phyloP scores from a whole-genome alignment of 2,888 invertebrate genomes.

The Drosophila fulvimacula region DNA sequence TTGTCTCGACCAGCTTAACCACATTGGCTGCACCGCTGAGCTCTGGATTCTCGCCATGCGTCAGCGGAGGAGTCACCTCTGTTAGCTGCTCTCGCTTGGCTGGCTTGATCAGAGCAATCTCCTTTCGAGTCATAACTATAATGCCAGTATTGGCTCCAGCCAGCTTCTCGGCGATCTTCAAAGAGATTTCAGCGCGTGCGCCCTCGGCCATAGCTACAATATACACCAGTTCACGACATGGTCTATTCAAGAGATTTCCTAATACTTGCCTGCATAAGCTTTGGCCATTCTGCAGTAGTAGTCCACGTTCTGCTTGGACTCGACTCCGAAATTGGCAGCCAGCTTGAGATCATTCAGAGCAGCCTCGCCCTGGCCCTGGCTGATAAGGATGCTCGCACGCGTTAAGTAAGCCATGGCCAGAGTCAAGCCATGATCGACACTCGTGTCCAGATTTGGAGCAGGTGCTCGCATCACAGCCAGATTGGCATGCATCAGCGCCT shows the following conservation, averaged over 20 bases:
- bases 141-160: slow-evolving; percentile 85
- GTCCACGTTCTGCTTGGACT: slow-evolving; percentile 87
- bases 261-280: slow-evolving; percentile 86
- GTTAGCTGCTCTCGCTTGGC: slow-evolving; percentile 31
- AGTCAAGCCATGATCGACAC: slow-evolving; percentile 87
- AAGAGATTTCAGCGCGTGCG: slow-evolving; percentile 88
- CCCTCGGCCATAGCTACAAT: slow-evolving; percentile 86
- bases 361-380: slow-evolving; percentile 86
- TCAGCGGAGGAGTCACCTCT: slow-evolving; percentile 77
- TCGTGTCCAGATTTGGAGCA: slow-evolving; percentile 85
- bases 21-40: slow-evolving; percentile 87
- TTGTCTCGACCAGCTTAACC: slow-evolving; percentile 86
- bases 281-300: slow-evolving; percentile 90
- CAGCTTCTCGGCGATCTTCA: slow-evolving; percentile 88
- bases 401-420: slow-evolving; percentile 89
- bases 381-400: slow-evolving; percentile 88
- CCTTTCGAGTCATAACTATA: slow-evolving; percentile 84
- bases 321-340: slow-evolving; percentile 88
- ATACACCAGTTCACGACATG: not conserved
- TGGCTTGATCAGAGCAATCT: slow-evolving; percentile 83
- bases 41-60: slow-evolving; percentile 86
- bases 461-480: slow-evolving; percentile 91
- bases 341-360: slow-evolving; percentile 89
- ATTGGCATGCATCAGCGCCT: slow-evolving; percentile 88
- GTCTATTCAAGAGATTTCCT: not conserved